Conservation (phyloP, 2,113 vertebrate genomes). For the Laticauda colubrina region DNA sequence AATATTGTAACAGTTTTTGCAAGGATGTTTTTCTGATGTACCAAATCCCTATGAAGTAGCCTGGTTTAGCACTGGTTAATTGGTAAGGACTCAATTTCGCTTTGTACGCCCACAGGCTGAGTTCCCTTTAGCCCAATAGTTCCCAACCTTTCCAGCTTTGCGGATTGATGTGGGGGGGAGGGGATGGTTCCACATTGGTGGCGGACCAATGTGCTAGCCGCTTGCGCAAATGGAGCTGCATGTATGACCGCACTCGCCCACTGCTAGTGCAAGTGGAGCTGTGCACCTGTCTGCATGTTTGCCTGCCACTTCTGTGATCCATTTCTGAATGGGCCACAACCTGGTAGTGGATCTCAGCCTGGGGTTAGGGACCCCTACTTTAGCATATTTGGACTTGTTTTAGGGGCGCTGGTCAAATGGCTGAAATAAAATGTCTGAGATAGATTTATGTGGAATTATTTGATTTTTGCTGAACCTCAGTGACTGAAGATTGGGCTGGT, state of each 20-base stretch:
- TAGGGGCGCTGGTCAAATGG: background rate
- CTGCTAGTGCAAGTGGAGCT: background rate
- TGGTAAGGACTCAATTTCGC: background rate
- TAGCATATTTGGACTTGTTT: background rate
- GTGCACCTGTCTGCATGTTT: rapidly evolving
- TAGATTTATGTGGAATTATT: background rate
- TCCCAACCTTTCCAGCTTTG: background rate
- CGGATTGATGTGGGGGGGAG: background rate
- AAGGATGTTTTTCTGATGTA: background rate
- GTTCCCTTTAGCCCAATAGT: background rate
- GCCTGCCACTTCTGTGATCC: background rate
- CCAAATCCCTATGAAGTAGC: background rate
- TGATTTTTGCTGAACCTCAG: background rate
- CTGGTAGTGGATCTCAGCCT: no score
- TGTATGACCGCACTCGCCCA: background rate
- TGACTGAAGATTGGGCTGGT: background rate
- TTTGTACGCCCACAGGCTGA: background rate
- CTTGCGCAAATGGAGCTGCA: no score
- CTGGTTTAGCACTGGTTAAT: background rate
- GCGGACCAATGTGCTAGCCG: no score
- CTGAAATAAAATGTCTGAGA: background rate
- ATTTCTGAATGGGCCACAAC: background rate
- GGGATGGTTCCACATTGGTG: background rate
- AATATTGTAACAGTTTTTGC: background rate
- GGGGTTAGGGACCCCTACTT: background rate